phyloP scores from a whole-genome alignment of 2,888 invertebrate species.

The Shargacucullia verbasci region DNA sequence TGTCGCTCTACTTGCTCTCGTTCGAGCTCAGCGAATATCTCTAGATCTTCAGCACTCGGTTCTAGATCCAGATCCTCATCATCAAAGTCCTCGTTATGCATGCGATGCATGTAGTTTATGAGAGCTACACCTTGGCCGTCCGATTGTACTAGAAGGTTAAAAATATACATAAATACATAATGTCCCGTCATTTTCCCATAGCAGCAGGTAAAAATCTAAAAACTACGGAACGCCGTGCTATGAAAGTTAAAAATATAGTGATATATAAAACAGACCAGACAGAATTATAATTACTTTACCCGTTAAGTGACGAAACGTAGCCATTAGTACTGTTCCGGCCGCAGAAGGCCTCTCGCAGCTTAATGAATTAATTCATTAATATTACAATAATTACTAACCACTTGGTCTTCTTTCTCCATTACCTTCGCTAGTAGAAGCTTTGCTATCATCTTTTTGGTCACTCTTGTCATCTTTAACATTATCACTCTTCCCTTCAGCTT shows the following conservation, averaged over 20 bases:
- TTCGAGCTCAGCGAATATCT: slow-evolving; percentile 81
- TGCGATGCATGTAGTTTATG: slow-evolving; percentile 71
- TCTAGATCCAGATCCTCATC: slow-evolving; percentile 70
- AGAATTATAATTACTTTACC: too few relatives aligned
- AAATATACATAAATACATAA: too few relatives aligned
- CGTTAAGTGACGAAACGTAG: too few relatives aligned
- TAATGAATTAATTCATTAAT: background rate
- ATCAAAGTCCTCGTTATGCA: slow-evolving; percentile 58
- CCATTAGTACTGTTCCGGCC: too few relatives aligned
- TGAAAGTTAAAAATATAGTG: too few relatives aligned
- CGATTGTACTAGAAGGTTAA: slow-evolving; percentile 60
- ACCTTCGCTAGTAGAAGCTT: slow-evolving; percentile 38
- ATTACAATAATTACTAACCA: slow-evolving; percentile 50
- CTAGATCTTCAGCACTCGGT: slow-evolving; percentile 80
- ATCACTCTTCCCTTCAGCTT: slow-evolving; percentile 44
- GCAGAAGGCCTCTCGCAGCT: too few relatives aligned
- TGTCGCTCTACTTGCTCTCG: slow-evolving; percentile 75
- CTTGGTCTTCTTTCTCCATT: slow-evolving; percentile 42
- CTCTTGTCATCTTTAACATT: slow-evolving; percentile 33
- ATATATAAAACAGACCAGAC: too few relatives aligned
- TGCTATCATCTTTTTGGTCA: slow-evolving; percentile 26
- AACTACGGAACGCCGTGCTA: too few relatives aligned
- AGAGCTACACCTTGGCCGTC: slow-evolving; percentile 72
- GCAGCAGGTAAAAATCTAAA: too few relatives aligned
- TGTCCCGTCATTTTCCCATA: too few relatives aligned